Evolutionary conservation across 2,797 vertebrate genomes (phyloP), one percentile per base, ranked within the genome.

Genomic region (Zalophus californianus): DNA sequence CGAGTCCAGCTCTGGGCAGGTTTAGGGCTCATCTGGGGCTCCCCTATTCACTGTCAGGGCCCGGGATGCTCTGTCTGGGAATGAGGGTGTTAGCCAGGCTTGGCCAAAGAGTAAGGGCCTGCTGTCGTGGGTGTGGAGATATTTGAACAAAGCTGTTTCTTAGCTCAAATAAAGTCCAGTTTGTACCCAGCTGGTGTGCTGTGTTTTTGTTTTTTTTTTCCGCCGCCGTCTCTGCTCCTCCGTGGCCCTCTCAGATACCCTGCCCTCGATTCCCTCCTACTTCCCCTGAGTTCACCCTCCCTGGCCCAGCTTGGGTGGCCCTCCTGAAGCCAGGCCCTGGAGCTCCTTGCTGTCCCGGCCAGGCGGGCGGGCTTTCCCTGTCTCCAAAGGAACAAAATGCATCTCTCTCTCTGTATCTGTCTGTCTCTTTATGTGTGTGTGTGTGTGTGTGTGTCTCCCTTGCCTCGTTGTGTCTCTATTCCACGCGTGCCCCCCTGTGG

Each of bases 121-220:
- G 48, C 78, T 38, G n/a, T 44, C 48, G 60, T 62, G 52, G 83
- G 60, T 29, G 25, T 64, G 80, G 92, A 86, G 60, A 58, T 32
- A 66, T 68, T 96, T 95, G 78, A 88, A 92, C 96, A 87, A 91
- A 94, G 97, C 83, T 97, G 77, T 97, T 98, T 98, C 98, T 98
- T 98, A 99, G 98, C 97, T 98, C 98, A 98, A 99, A 99, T 99
- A 99, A 99, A 99, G 98, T 98, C 97, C 98, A 98, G 98, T 99
- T 99, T 99, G 98, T 99, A 98, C 98, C 98, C 96, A 98, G 98
- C 98, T 95, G 97, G 98, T 98, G 98, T 98, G 98, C 96, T 98
- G 98, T 98, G 99, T 98, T 97, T 98, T 38, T 75, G 25, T 98
- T 97, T 97, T 98, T 41, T 83, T 97, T 97, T 98, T 96, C 97